Conservation (phyloP, 1,140 invertebrate genomes). For the Periplaneta americana region DNA sequence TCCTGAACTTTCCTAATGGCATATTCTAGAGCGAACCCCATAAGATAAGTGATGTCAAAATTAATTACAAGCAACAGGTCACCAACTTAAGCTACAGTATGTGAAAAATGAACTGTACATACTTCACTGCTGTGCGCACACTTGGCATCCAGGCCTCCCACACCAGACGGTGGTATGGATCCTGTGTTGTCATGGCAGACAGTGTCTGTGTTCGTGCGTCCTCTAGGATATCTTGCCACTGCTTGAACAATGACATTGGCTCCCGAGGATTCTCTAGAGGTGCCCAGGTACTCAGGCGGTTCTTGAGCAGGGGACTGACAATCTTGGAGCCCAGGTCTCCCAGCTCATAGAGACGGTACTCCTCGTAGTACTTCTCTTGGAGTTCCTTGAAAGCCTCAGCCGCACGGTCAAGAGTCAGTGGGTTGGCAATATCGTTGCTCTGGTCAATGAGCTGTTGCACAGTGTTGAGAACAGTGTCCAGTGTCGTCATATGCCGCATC, state of each 20-base stretch:
- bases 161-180: constrained; percentile 73
- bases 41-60: too few relatives aligned
- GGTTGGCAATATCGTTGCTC: constrained; percentile 32
- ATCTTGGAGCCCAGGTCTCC: constrained; percentile 58
- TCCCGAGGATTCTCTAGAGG: constrained; percentile 57
- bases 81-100: too few relatives aligned
- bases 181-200: constrained; percentile 48
- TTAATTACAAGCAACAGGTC: too few relatives aligned
- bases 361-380: constrained; percentile 55
- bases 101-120: too few relatives aligned
- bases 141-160: constrained; percentile 89
- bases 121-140: constrained; percentile 62
- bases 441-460: constrained; percentile 61
- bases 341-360: constrained; percentile 58
- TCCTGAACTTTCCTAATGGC: too few relatives aligned
- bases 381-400: constrained; percentile 68
- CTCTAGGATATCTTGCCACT: constrained; percentile 66
- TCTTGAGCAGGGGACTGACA: constrained; percentile 59
- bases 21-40: too few relatives aligned
- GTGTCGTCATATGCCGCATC: constrained; percentile 60
- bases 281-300: constrained; percentile 64
- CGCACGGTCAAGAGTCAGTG: constrained; percentile 64
- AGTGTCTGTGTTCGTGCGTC: constrained; percentile 36
- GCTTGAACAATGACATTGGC: constrained; percentile 58
- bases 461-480: constrained; percentile 64